phyloP scores from a whole-genome alignment of 1,140 invertebrate species.

The Leptinotarsa lineolata region DNA sequence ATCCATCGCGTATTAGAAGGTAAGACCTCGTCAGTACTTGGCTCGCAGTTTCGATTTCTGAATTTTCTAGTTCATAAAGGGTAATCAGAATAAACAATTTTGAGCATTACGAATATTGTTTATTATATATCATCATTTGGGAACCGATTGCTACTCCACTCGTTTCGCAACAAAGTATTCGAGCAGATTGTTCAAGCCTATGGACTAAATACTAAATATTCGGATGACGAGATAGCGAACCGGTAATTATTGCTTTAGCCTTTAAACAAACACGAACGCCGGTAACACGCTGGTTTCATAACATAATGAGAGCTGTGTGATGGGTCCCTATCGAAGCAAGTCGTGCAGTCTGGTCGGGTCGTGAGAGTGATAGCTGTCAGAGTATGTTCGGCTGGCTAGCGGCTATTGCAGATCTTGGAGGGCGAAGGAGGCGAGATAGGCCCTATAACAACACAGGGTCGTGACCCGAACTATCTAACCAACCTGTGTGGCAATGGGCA shows the following conservation, averaged over 20 bases:
- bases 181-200: background rate
- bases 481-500: constrained; percentile 39
- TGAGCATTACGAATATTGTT: too few relatives aligned
- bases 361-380: constrained; percentile 48
- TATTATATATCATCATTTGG: too few relatives aligned
- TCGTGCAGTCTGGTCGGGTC: constrained; percentile 38
- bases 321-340: constrained; percentile 35
- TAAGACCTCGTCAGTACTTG: too few relatives aligned
- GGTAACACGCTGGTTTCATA: constrained; percentile 42
- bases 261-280: constrained; percentile 44
- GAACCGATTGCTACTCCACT: too few relatives aligned
- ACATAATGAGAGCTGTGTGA: constrained; percentile 39
- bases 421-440: constrained; percentile 29
- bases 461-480: constrained; percentile 35
- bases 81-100: too few relatives aligned
- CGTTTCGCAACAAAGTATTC: too few relatives aligned
- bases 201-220: constrained; percentile 27
- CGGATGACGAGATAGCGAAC: constrained; percentile 19
- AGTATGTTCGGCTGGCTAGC: constrained; percentile 19
- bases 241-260: constrained; percentile 41
- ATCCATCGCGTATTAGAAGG: too few relatives aligned
- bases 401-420: constrained; percentile 2
- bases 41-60: too few relatives aligned
- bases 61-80: too few relatives aligned
- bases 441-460: constrained; percentile 30